Evolutionary conservation across 2,888 invertebrate species (phyloP).

Genomic region (Ophioninae sp.): DNA sequence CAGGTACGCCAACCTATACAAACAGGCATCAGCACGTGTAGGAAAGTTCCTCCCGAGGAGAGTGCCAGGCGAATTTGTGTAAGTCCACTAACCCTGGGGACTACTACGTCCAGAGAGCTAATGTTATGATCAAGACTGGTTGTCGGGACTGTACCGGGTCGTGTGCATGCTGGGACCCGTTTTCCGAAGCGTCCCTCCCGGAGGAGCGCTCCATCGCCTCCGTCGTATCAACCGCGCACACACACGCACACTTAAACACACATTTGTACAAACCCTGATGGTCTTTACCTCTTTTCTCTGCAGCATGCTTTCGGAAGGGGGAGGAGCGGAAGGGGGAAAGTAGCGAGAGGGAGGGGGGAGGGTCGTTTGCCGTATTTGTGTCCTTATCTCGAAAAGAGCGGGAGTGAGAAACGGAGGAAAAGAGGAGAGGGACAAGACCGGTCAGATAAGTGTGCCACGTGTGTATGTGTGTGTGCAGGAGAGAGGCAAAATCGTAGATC

Average conservation of each 20-base stretch:
- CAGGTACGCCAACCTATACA: slow-evolving; percentile 25
- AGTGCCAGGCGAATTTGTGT: slow-evolving; percentile 61
- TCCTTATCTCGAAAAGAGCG: slow-evolving; percentile 59
- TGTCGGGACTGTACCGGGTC: slow-evolving; percentile 77
- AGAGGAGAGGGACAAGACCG: slow-evolving; percentile 35
- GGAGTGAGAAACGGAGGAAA: slow-evolving; percentile 27
- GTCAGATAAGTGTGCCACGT: slow-evolving; percentile 29
- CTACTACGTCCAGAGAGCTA: slow-evolving; percentile 56
- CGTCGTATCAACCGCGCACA: slow-evolving; percentile 36
- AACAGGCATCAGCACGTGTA: not conserved
- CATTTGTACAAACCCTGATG: not conserved
- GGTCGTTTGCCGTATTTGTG: slow-evolving; percentile 63
- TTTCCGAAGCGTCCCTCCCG: slow-evolving; percentile 72
- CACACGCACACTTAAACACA: slow-evolving; percentile 4
- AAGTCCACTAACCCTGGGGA: slow-evolving; percentile 35
- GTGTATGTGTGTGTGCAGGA: slow-evolving; percentile 27
- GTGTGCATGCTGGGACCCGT: slow-evolving; percentile 79
- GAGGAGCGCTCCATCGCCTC: slow-evolving; percentile 43
- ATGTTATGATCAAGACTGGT: slow-evolving; percentile 78
- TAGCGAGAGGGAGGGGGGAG: slow-evolving; percentile 29
- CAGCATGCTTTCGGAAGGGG: slow-evolving; percentile 13
- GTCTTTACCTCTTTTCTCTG: slow-evolving; percentile 26
- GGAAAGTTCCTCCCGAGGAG: slow-evolving; percentile 29
- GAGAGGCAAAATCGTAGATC: not conserved
- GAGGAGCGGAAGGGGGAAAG: slow-evolving; percentile 4